A percentile compares a stretch with the other conserved stretches of the same genome.
These are phyloP conservation scores for Gryon sp. DNA, from an alignment of 1,140 invertebrate species.

Conservation along the genomic window DNA sequence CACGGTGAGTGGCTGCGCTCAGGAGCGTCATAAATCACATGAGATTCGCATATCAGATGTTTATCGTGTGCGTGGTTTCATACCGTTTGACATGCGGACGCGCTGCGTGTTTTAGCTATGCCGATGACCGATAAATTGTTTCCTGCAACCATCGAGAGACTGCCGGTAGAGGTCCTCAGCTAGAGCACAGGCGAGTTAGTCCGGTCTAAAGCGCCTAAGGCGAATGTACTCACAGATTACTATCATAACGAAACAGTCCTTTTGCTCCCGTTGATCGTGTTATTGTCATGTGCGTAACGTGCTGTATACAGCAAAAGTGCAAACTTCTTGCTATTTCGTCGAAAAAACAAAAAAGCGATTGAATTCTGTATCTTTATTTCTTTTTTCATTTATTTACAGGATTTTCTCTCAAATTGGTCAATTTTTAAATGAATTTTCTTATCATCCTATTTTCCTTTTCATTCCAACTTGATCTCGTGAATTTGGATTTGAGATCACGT, in stretches of 20 bases:
- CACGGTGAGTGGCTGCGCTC: constrained; percentile 24
- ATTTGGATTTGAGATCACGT: constrained; percentile 29
- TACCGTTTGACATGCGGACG: constrained; percentile 44
- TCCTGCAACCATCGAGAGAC: constrained; percentile 8
- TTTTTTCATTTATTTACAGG: no score
- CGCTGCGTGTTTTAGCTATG: constrained; percentile 40
- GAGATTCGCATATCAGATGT: constrained; percentile 36
- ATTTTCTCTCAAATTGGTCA: no score
- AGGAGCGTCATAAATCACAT: constrained; percentile 39
- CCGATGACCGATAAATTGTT: constrained; percentile 59
- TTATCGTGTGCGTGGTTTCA: constrained; percentile 38
- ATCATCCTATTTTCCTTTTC: no score
- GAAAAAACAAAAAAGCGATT: constrained; percentile 19
- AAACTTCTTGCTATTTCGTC: constrained; percentile 28
- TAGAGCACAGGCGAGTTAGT: constrained; percentile 39
- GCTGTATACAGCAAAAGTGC: constrained; percentile 50
- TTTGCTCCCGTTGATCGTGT: constrained; percentile 64
- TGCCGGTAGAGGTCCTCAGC: constrained; percentile 2
- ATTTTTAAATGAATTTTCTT: no score
- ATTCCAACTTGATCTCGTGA: constrained; percentile 16
- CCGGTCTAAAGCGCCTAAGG: constrained; percentile 65
- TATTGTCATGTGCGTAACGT: constrained; percentile 33
- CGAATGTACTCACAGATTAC: constrained; percentile 73
- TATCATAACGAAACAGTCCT: constrained; percentile 75
- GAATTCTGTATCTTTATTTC: background rate